Percentiles rank a stretch among this genome's conserved stretches.
phyloP scores from a whole-genome alignment of 2,113 vertebrate genomes.

The Oxyura jamaicensis region DNA sequence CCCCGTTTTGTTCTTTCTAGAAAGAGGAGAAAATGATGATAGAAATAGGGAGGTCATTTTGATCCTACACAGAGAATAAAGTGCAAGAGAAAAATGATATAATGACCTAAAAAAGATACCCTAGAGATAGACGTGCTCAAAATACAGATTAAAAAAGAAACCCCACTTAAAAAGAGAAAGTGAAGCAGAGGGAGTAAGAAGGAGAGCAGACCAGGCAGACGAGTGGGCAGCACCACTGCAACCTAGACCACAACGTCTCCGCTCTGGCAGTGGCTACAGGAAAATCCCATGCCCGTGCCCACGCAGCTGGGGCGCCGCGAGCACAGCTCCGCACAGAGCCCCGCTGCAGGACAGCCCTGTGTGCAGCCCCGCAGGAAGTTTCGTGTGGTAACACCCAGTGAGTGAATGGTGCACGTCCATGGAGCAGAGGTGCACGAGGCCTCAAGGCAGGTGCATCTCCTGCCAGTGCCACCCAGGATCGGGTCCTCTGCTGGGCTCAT shows the following conservation, averaged over 20 bases:
- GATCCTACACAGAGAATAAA: neutral
- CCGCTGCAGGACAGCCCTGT: neutral
- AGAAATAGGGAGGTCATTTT: neutral
- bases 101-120: neutral
- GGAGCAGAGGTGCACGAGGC: rapidly evolving
- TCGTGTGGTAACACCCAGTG: rapidly evolving
- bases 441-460: neutral
- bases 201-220: neutral
- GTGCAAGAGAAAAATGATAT: neutral
- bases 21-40: neutral
- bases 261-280: neutral
- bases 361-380: neutral
- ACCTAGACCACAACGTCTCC: rapidly evolving
- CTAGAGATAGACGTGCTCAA: neutral
- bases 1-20: neutral
- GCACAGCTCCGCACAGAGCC: neutral
- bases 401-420: rapidly evolving
- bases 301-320: rapidly evolving
- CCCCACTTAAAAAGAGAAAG: neutral
- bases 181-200: neutral
- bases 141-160: neutral
- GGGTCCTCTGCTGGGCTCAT: rapidly evolving
- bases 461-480: neutral
- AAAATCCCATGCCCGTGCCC: rapidly evolving
- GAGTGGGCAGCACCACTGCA: neutral